These are phyloP conservation scores for Sander vitreus DNA, from an alignment of 2,113 vertebrate genomes.

Conservation along the genomic window DNA sequence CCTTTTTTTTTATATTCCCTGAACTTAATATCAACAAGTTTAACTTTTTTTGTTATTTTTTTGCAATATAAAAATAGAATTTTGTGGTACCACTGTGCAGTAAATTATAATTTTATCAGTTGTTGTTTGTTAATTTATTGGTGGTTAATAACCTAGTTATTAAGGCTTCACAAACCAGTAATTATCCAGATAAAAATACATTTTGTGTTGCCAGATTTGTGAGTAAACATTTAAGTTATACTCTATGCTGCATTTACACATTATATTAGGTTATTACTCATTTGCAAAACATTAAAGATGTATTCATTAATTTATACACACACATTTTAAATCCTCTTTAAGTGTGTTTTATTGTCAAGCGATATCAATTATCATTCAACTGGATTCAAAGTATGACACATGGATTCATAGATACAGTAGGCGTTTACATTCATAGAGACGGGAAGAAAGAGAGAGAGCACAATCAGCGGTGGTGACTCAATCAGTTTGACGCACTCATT, in stretches of 20 bases:
- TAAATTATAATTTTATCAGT: neutral
- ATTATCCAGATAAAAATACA: neutral
- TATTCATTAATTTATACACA: neutral
- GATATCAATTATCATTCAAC: neutral
- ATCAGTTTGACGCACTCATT: constrained; percentile 79
- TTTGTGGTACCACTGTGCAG: neutral
- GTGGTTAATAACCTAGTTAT: neutral
- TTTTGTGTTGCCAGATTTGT: neutral
- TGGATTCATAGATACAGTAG: constrained; percentile 18
- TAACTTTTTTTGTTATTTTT: too few relatives aligned
- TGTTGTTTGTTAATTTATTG: neutral
- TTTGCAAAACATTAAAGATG: neutral
- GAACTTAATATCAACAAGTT: neutral
- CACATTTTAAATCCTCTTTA: neutral
- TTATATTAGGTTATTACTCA: neutral
- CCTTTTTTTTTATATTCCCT: neutral
- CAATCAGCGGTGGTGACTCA: constrained; percentile 74
- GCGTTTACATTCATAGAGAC: constrained; percentile 31
- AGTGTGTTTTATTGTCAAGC: neutral
- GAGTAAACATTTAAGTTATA: neutral
- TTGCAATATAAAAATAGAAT: neutral
- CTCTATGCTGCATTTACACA: neutral
- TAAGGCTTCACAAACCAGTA: neutral
- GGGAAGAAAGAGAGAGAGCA: constrained; percentile 12
- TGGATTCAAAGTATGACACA: constrained; percentile 13